These are phyloP conservation scores for Drosophila quinaria DNA, from an alignment of 2,888 invertebrate genomes.

Conservation along the genomic window DNA sequence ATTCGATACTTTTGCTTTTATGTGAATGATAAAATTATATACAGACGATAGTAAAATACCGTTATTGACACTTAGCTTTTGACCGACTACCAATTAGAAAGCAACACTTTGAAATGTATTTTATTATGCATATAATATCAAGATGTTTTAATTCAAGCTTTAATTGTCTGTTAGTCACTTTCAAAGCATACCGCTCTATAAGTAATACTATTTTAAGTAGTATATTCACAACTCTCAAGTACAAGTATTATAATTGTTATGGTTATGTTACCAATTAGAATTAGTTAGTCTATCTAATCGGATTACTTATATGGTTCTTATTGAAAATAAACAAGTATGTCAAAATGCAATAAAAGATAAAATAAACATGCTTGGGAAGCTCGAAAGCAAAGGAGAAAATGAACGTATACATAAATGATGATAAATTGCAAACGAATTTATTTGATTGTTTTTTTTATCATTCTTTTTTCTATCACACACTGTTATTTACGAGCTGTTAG, in stretches of 20 bases:
- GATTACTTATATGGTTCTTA: conserved; percentile 23
- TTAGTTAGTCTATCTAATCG: conserved; percentile 14
- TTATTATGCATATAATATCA: conserved; percentile 25
- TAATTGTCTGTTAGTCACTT: conserved; percentile 26
- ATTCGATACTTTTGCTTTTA: conserved; percentile 62
- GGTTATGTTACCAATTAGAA: conserved; percentile 24
- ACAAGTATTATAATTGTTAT: conserved; percentile 30
- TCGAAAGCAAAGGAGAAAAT: conserved; percentile 33
- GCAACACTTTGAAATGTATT: conserved; percentile 22
- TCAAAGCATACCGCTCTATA: conserved; percentile 16
- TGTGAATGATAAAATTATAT: conserved; percentile 44
- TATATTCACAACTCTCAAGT: conserved; percentile 13
- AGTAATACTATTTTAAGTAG: conserved; percentile 8
- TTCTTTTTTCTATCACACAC: conserved; percentile 13
- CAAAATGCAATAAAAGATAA: conserved; percentile 44
- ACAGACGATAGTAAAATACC: conserved; percentile 41
- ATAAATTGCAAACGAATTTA: conserved; percentile 27
- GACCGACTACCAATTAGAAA: conserved; percentile 43
- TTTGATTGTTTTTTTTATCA: background rate
- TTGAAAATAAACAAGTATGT: conserved; percentile 37
- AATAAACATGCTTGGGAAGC: conserved; percentile 43
- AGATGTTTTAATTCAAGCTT: conserved; percentile 38
- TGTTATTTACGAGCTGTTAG: conserved; percentile 74
- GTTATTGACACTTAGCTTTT: conserved; percentile 41
- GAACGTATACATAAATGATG: conserved; percentile 24